These are phyloP conservation scores for Drosophila mimica DNA, from an alignment of 2,888 invertebrate species.

Conservation along the genomic window DNA sequence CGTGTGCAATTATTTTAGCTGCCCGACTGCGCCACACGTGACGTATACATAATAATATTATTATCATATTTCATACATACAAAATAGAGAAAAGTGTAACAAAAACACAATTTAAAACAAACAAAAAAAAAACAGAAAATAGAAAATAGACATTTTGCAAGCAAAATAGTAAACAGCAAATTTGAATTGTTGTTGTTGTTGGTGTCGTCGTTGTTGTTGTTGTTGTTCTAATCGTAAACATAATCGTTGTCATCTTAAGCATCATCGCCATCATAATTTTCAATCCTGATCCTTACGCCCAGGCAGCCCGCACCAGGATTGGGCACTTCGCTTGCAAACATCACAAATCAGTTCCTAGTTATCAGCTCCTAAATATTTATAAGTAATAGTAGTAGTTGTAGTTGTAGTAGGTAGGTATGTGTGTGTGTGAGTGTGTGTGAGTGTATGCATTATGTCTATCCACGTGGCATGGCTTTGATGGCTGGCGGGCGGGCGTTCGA, in stretches of 20 bases:
- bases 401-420: constrained; percentile 29
- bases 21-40: constrained; percentile 36
- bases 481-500: constrained; percentile 68
- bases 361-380: constrained; percentile 59
- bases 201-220: constrained; percentile 27
- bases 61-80: constrained; percentile 59
- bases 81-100: constrained; percentile 57
- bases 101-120: constrained; percentile 66
- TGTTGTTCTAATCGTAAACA: neutral
- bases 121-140: too few species aligned
- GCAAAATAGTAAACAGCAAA: constrained; percentile 60
- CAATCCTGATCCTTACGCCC: constrained; percentile 33
- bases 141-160: constrained; percentile 62
- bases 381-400: constrained; percentile 51
- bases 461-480: constrained; percentile 64
- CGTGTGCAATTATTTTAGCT: constrained; percentile 60
- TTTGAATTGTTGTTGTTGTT: constrained; percentile 45
- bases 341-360: constrained; percentile 79
- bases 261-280: constrained; percentile 3
- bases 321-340: constrained; percentile 76
- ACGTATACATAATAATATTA: constrained; percentile 55
- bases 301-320: constrained; percentile 33
- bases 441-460: constrained; percentile 44
- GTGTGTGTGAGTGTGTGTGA: neutral
- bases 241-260: constrained; percentile 32